Conservation (phyloP, 2,113 vertebrate genomes). For the Panthera leo region DNA sequence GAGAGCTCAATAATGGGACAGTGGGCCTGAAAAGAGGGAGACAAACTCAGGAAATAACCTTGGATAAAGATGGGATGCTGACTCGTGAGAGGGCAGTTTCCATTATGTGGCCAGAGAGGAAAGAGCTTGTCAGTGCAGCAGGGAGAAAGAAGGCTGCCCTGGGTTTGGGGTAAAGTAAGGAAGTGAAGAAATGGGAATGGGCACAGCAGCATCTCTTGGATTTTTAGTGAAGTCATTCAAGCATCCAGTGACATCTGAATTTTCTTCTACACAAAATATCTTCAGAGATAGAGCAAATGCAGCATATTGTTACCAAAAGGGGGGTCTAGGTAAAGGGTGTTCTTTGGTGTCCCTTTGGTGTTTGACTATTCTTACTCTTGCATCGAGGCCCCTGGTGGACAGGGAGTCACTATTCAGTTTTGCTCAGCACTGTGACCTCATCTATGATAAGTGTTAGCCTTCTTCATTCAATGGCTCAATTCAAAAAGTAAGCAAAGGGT, state of each 20-base stretch:
- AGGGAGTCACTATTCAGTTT: background rate
- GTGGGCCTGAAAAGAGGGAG: background rate
- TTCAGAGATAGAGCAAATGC: background rate
- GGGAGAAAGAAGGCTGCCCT: background rate
- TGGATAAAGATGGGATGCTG: background rate
- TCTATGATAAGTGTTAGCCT: background rate
- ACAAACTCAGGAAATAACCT: background rate
- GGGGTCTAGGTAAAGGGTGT: background rate
- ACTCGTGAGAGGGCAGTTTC: background rate
- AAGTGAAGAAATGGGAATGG: background rate
- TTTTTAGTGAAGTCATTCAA: background rate
- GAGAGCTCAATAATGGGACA: background rate
- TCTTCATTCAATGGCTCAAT: background rate
- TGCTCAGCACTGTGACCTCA: background rate
- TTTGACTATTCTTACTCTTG: background rate
- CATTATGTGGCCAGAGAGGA: background rate
- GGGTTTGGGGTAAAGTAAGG: background rate
- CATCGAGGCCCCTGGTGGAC: accelerated
- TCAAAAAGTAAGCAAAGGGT: background rate
- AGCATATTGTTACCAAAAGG: background rate
- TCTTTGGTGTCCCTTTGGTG: background rate
- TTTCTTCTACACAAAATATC: background rate
- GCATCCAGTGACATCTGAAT: background rate
- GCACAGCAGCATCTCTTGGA: background rate
- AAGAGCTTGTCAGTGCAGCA: background rate